These are phyloP conservation scores for Falcunculus frontatus DNA, from an alignment of 2,113 vertebrate genomes.

Conservation along the genomic window DNA sequence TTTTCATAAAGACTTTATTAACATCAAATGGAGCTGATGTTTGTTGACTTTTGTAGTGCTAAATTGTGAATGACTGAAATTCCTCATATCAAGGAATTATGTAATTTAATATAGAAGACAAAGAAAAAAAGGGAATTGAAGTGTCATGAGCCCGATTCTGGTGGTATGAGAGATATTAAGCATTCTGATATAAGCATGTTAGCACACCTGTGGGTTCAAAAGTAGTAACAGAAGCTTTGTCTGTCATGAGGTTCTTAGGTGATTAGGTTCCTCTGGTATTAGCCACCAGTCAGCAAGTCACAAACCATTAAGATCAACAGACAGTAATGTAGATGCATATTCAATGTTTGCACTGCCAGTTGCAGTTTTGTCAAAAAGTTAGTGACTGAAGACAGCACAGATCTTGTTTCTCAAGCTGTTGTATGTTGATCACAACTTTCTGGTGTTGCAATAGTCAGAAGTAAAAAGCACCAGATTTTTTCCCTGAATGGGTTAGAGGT, in stretches of 20 bases:
- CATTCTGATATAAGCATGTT: not conserved
- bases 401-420: not conserved
- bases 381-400: not conserved
- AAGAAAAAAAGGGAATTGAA: not conserved
- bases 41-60: not conserved
- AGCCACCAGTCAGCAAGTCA: not conserved
- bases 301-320: not conserved
- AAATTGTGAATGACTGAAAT: not conserved
- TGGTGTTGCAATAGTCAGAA: not conserved
- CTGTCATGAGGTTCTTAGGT: not conserved
- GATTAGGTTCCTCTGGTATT: not conserved
- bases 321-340: not conserved
- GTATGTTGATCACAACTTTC: not conserved
- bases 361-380: not conserved
- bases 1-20: not conserved
- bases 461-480: not conserved
- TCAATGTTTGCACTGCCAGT: not conserved
- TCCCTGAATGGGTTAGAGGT: not conserved
- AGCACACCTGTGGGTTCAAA: not conserved
- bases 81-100: not conserved
- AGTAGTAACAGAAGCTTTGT: not conserved
- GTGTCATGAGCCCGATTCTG: not conserved
- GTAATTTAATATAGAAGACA: not conserved
- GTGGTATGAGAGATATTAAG: not conserved
- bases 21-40: not conserved